Base-by-base conservation (phyloP, 2,888 invertebrate genomes). In the Lithodes maja region DNA sequence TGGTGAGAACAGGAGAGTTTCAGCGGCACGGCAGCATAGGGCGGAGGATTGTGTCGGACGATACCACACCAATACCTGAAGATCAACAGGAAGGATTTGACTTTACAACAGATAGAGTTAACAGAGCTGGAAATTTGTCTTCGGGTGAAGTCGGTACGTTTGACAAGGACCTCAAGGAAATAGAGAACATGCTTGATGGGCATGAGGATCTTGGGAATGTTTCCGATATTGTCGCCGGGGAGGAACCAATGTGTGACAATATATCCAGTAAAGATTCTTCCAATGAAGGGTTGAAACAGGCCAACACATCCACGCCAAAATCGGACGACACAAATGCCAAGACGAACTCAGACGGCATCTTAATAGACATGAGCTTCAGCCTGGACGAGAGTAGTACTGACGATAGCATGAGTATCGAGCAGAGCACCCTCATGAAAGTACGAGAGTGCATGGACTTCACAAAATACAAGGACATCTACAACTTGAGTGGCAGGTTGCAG, bases 381-480 rank as follows among this genome's bases (percentile, higher is more conserved):
- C n/a, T 68, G n/a, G 89, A 89, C 17, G 85, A 85, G 61, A 85
- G 52, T 49, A 3, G n/a, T 49, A n/a, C 50, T 77, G 82, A 85
- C 49, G 89, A 89, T 7, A 88, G 86, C 80, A 15, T 91, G 12
- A 92, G 88, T 83, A 92, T 93, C 52, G 93, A 92, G 71, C 90
- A 90, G 5, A 92, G 82, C 50, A 92, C 92, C 3, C 49, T 92
- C 5, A 83, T 86, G 75, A 92, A 92, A 80, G 92, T 93, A n/a
- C 88, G 90, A 55, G 92, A 92, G 33, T 93, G 93, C 85, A 85
- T 93, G 77, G 92, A 93, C 79, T 87, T 90, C 17, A 92, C 92
- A 68, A 93, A 93, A 79, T 93, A 93, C 53, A 93, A 93, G 82
- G 93, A 93, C 90, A 91, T 93, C 12, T 93, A 93, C 91, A 92